These are phyloP conservation scores for Drosophila setifemur DNA, from an alignment of 1,140 invertebrate genomes.

Conservation along the genomic window DNA sequence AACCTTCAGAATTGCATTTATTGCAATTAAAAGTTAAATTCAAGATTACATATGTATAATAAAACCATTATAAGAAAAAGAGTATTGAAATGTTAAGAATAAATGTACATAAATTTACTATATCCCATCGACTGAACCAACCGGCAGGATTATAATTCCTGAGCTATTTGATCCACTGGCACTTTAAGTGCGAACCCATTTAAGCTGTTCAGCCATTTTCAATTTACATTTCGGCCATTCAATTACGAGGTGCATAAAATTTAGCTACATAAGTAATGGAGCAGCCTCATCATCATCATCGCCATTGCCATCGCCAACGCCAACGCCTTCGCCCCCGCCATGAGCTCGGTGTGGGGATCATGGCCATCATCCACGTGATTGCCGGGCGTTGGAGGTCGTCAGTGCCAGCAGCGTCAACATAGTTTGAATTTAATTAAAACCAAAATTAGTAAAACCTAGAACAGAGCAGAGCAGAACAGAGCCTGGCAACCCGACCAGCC, in stretches of 20 bases:
- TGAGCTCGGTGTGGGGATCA: conserved; percentile 8
- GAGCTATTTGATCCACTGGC: background rate
- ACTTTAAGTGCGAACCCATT: conserved; percentile 22
- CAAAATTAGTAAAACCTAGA: conserved; percentile 67
- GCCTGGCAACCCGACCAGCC: background rate
- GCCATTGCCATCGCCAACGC: background rate
- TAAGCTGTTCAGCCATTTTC: conserved; percentile 43
- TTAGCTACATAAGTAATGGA: conserved; percentile 57
- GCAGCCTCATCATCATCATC: conserved; percentile 34
- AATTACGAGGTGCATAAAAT: conserved; percentile 65
- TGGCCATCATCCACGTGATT: conserved; percentile 42
- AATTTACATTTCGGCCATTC: conserved; percentile 72
- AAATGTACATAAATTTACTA: no score
- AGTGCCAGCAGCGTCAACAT: conserved; percentile 70
- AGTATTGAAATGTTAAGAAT: no score
- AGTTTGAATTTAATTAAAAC: conserved; percentile 79
- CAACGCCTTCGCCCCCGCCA: background rate
- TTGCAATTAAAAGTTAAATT: no score
- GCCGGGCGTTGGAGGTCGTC: conserved; percentile 35
- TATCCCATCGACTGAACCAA: no score
- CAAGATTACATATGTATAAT: no score
- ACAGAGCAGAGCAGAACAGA: background rate
- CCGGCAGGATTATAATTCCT: no score
- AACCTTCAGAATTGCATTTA: no score
- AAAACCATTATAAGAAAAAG: no score